A percentile compares a stretch with the other conserved stretches of the same genome.
Evolutionary conservation across 1,140 invertebrate genomes (phyloP).

Genomic region (Neoseiulus cucumeris): DNA sequence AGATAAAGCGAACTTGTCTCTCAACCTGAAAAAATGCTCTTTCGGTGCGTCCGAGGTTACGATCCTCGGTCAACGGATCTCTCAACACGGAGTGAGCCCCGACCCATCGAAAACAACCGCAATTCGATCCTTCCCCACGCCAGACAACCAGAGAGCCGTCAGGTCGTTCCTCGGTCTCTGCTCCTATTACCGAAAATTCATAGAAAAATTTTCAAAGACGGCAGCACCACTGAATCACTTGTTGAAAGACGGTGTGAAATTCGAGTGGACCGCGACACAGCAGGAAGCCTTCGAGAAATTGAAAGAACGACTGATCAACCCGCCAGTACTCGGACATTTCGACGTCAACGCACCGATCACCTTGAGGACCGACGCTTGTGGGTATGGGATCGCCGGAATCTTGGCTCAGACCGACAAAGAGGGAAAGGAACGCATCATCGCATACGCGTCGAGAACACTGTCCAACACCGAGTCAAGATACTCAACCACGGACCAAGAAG

Average conservation of each 20-base stretch:
- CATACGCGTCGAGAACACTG: too few relatives aligned
- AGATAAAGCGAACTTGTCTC: slow-evolving; percentile 14
- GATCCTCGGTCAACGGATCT: slow-evolving; percentile 22
- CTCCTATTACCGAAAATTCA: too few relatives aligned
- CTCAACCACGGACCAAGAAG: too few relatives aligned
- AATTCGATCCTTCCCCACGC: slow-evolving; percentile 24
- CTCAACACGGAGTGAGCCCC: slow-evolving; percentile 23
- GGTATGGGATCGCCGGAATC: slow-evolving; percentile 21
- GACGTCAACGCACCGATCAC: slow-evolving; percentile 21
- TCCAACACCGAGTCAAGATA: too few relatives aligned
- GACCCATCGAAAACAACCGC: slow-evolving; percentile 26
- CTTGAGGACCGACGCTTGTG: slow-evolving; percentile 22
- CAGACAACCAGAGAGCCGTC: too few relatives aligned
- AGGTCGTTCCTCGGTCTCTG: too few relatives aligned
- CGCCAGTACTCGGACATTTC: slow-evolving; percentile 16
- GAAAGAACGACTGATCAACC: slow-evolving; percentile 19
- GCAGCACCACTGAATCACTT: too few relatives aligned
- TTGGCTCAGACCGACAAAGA: slow-evolving; percentile 16
- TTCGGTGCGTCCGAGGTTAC: slow-evolving; percentile 15
- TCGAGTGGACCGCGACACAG: too few relatives aligned
- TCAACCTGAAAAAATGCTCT: slow-evolving; percentile 19
- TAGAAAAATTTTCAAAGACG: too few relatives aligned
- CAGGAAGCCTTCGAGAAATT: slow-evolving; percentile 16
- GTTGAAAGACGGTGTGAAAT: too few relatives aligned
- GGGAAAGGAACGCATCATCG: slow-evolving; percentile 15